phyloP scores from a whole-genome alignment of 1,140 invertebrate species.

The Rhyacophila brunnea region DNA sequence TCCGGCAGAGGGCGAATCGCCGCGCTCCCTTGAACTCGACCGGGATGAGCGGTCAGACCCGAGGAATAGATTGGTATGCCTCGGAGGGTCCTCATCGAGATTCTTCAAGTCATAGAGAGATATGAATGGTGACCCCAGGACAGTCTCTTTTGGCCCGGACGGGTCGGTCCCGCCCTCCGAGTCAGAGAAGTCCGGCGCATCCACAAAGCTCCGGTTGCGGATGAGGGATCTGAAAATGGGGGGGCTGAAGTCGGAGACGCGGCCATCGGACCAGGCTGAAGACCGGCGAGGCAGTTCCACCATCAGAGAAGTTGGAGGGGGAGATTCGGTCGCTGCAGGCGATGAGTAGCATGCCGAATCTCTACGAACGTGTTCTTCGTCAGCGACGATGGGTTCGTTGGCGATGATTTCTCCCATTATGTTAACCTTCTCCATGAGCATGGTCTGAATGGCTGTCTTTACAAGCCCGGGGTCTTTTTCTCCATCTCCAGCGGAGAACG shows the following conservation, averaged over 20 bases:
- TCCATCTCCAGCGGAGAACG: slow-evolving; percentile 38
- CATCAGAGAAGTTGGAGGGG: too few species aligned
- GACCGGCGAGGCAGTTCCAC: too few species aligned
- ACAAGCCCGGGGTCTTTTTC: slow-evolving; percentile 44
- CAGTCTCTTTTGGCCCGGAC: slow-evolving; percentile 27
- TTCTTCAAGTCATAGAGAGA: slow-evolving; percentile 25
- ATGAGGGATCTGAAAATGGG: too few species aligned
- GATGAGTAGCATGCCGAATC: slow-evolving; percentile 5
- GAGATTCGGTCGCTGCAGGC: too few species aligned
- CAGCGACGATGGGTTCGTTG: slow-evolving; percentile 27
- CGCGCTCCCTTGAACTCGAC: slow-evolving; percentile 2
- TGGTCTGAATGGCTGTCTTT: slow-evolving; percentile 54
- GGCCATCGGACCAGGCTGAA: too few species aligned
- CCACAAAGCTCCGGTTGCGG: too few species aligned
- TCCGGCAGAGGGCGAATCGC: neutral
- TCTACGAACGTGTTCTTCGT: slow-evolving; percentile 26
- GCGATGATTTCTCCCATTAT: slow-evolving; percentile 35
- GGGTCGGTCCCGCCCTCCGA: neutral
- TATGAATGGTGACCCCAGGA: slow-evolving; percentile 30
- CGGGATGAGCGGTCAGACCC: slow-evolving; percentile 15
- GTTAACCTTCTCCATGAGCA: slow-evolving; percentile 51
- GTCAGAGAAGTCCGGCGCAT: too few species aligned
- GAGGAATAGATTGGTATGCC: neutral
- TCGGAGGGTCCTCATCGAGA: slow-evolving; percentile 2
- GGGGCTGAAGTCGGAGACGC: too few species aligned